Base-by-base conservation (phyloP, 92 coral and sea anemone species). In the Desmophyllum pertusum region DNA sequence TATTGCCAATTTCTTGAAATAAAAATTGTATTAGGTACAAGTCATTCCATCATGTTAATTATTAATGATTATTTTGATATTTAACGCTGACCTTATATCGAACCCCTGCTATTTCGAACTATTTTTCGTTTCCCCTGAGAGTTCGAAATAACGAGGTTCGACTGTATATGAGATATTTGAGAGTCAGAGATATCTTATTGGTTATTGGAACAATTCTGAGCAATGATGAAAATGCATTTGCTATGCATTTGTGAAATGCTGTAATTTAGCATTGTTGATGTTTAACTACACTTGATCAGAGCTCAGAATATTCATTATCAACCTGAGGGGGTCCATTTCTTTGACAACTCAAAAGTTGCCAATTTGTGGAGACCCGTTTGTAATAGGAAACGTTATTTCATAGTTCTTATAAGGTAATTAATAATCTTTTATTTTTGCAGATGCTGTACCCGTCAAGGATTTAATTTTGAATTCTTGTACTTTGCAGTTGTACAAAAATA, bases 401-500 rank as follows among this genome's bases (percentile, higher is more conserved):
- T n/a, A n/a, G n/a, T n/a, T n/a, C n/a, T n/a, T n/a, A n/a, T n/a
- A 66, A 2, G 10, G 14, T 77, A 8, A 38, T 19, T 52, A 55
- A 6, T 46, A 72, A n/a, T 33, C 11, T 52, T 43, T 79, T 70
- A 55, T 66, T 31, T 88, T 89, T 74, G 8, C 93, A 97, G 98
- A 94, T 97, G 98, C 89, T 97, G 95, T 97, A 97, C 88, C 98
- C 98, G 50, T 94, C 98, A 67, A 91, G 97, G 84, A 94, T 97
- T 66, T 94, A 88, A 64, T 37, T n/a, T 43, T 48, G 81, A 79
- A 43, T 83, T 73, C 83, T 75, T 84, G 76, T 85, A 73, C 88
- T 73, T 62, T 62, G 14, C 53, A 83, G 68, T 74, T 87, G 89
- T 91, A 90, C 88, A 90, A 70, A n/a, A n/a, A 86, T 78, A 84